Evolutionary conservation across 2,797 vertebrate species (phyloP), one percentile per base, ranked within the genome.

Genomic region (Pygocentrus nattereri): DNA sequence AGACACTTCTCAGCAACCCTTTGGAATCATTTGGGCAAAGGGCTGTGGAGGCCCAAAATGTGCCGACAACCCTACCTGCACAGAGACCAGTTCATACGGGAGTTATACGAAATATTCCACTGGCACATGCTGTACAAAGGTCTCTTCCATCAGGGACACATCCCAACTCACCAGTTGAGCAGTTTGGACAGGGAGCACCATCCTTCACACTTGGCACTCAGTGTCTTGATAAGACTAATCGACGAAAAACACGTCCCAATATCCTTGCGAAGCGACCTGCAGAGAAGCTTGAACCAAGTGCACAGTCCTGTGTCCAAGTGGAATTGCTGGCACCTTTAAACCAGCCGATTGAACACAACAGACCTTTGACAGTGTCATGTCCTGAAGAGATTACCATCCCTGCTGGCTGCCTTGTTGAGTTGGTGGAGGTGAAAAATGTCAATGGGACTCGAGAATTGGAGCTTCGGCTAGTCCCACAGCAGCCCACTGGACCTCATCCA

Each of bases 401-500:
- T 3, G 93, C 96, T 0, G 97, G 97, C 85, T 98, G 97, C 89
- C 90, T 97, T 84, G 97, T 97, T 73, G 96, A 99, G 88, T 87
- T 99, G 68, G 92, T 98, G 18, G 97, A 98, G 27, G 95, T 99
- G 72, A 98, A 96, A 90, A 96, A 96, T 27, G 95, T 97, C 58
- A 97, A 98, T 0, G 96, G 96, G 56, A 93, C 96, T 0, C 97
- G 96, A 71, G 97, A 98, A 82, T 88, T 99, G 25, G 95, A 98
- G 85, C 93, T 99, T 77, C 95, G 96, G 82, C 87, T 98, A 5
- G 89, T 95, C 38, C 91, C 94, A 4, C 89, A 93, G 85, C 92
- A 93, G 64, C 88, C 93, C 4, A 86, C 90, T 0, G 88, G 89
- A 52, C 85, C 88, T 0, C 84, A 88, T 44, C 89, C 85, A 31